These are phyloP conservation scores for Drosophila mauritiana DNA, from an alignment of 1,140 invertebrate genomes.

Conservation along the genomic window DNA sequence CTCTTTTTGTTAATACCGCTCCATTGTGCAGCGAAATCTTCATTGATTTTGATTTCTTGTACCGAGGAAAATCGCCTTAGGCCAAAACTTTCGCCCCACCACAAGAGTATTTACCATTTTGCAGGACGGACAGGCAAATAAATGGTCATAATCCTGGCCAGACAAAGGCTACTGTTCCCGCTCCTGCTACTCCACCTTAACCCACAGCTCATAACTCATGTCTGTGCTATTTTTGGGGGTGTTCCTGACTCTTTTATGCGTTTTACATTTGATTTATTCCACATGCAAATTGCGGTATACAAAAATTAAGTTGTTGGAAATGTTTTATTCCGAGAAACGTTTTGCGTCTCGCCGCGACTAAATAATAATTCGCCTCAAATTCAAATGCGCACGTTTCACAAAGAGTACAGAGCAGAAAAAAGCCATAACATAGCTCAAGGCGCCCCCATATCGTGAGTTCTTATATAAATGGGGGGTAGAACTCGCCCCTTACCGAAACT, in stretches of 20 bases:
- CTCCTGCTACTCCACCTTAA: slow-evolving; percentile 30
- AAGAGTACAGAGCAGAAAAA: slow-evolving; percentile 54
- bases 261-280: slow-evolving; percentile 77
- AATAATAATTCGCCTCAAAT: slow-evolving; percentile 80
- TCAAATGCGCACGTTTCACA: slow-evolving; percentile 77
- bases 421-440: slow-evolving; percentile 45
- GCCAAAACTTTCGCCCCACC: slow-evolving; percentile 45
- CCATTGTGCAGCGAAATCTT: slow-evolving; percentile 57
- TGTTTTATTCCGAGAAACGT: slow-evolving; percentile 51
- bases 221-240: slow-evolving; percentile 41
- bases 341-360: slow-evolving; percentile 27
- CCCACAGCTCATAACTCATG: slow-evolving; percentile 50
- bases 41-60: slow-evolving; percentile 79
- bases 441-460: slow-evolving; percentile 24
- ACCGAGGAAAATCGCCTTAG: slow-evolving; percentile 67
- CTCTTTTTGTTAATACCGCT: slow-evolving; percentile 21
- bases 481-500: slow-evolving; percentile 15
- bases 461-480: slow-evolving; percentile 4
- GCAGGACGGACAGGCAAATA: slow-evolving; percentile 66
- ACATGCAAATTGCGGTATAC: slow-evolving; percentile 72
- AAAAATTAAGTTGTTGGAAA: slow-evolving; percentile 71
- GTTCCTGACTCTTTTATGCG: slow-evolving; percentile 58
- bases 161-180: slow-evolving; percentile 54
- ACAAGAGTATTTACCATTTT: slow-evolving; percentile 34
- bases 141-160: slow-evolving; percentile 77